Evolutionary conservation across 2,888 invertebrate genomes (phyloP).

Genomic region (Drosophila mayaguana): DNA sequence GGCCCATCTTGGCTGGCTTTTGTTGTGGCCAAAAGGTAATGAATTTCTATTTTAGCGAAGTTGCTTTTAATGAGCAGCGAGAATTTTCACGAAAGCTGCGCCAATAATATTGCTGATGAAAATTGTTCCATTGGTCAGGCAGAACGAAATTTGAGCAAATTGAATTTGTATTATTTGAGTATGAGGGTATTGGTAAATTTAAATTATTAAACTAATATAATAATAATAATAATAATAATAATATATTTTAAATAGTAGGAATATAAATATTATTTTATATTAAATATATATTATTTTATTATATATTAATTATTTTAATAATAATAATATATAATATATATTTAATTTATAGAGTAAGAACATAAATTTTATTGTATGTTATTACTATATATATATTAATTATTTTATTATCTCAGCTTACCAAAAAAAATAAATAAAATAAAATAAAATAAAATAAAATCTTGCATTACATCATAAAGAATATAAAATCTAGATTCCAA

Average conservation of each 20-base stretch:
- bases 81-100: conserved; percentile 19
- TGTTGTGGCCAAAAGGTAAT: conserved; percentile 22
- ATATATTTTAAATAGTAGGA: no score
- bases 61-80: conserved; percentile 44
- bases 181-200: neutral
- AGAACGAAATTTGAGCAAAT: neutral
- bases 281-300: no score
- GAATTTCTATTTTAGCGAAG: conserved; percentile 35
- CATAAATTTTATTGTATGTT: no score
- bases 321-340: no score
- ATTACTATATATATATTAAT: no score
- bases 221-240: no score
- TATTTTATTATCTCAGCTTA: no score
- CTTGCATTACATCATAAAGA: conserved; percentile 27
- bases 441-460: conserved; percentile 8
- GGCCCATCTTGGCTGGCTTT: conserved; percentile 10
- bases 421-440: neutral
- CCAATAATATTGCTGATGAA: neutral
- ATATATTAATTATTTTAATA: no score
- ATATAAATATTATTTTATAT: no score
- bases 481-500: conserved; percentile 32
- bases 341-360: no score
- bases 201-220: no score
- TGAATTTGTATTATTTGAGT: neutral
- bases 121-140: neutral